Evolutionary conservation across 2,797 vertebrate species (phyloP), one percentile per base, ranked within the genome.

Genomic region (Dromococcyx pavoninus): DNA sequence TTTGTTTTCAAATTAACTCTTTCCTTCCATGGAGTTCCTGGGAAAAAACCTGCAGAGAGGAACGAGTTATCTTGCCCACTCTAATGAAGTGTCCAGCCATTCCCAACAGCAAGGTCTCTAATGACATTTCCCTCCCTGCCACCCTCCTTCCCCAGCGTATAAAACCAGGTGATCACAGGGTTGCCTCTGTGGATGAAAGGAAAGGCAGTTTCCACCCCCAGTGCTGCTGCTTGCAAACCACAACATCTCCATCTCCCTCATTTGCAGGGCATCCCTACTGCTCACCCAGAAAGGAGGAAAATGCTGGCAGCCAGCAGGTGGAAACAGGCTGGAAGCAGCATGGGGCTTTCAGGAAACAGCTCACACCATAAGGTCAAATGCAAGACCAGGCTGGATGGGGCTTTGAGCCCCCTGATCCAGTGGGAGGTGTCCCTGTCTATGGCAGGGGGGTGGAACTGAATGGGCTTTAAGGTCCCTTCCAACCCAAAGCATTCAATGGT

Each of bases 1-100:
- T 92, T 87, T 88, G 74, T 76, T 94, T 94, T 91, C 91, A 95
- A 94, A 91, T 95, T 24, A 92, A 88, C 51, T 94, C 33, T 46
- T 87, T 92, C 62, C 32, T 61, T 85, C 88, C 61, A 23, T 2
- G 23, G 86, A 93, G 27, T 72, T 95, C 72, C 65, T 50, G n/a
- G 51, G 25, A 48, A 33, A 79, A 81, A 62, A 37, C 35, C 73
- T 54, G 46, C 61, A 18, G 77, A 95, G 65, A 87, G 66, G 60
- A 83, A 62, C 6, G 0, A 91, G 76, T 86, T 12, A 43, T 86
- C 93, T 94, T 64, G 25, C 61, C 66, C 41, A 53, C 58, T 75
- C 69, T 92, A 86, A 89, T 78, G 61, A 83, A 71, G 56, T 41
- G 39, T 13, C 57, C 72, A 77, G 32, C 61, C 81, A 30, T 79